These are phyloP conservation scores for Vollenhovia emeryi DNA, from an alignment of 1,140 invertebrate genomes.

Conservation along the genomic window DNA sequence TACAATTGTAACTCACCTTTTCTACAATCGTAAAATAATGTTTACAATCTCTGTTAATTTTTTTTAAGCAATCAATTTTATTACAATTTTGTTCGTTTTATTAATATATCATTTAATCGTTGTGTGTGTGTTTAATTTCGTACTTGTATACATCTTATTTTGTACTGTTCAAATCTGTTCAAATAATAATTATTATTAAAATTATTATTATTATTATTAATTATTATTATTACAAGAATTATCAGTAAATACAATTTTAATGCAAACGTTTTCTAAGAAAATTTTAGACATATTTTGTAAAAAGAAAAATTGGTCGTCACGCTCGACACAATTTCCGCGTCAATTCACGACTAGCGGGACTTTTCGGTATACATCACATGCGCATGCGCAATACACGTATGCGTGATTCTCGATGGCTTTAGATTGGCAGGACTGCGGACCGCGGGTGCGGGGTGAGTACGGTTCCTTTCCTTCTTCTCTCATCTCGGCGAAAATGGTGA, in stretches of 20 bases:
- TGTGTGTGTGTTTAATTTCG: neutral
- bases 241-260: neutral
- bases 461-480: neutral
- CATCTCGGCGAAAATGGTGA: slow-evolving; percentile 14
- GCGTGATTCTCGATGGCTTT: neutral
- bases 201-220: neutral
- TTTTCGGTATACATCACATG: neutral
- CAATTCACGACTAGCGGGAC: too few relatives aligned
- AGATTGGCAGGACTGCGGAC: neutral
- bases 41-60: neutral
- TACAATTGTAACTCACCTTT: neutral
- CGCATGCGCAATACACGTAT: neutral
- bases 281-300: too few relatives aligned
- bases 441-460: too few relatives aligned
- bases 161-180: neutral
- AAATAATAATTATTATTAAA: neutral
- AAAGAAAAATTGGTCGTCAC: too few relatives aligned
- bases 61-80: neutral
- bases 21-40: neutral
- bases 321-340: too few relatives aligned
- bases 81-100: neutral
- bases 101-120: neutral
- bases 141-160: neutral
- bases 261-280: neutral
- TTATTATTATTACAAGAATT: neutral